phyloP scores from a whole-genome alignment of 2,888 invertebrate species.

The Scrobipalpa costella region DNA sequence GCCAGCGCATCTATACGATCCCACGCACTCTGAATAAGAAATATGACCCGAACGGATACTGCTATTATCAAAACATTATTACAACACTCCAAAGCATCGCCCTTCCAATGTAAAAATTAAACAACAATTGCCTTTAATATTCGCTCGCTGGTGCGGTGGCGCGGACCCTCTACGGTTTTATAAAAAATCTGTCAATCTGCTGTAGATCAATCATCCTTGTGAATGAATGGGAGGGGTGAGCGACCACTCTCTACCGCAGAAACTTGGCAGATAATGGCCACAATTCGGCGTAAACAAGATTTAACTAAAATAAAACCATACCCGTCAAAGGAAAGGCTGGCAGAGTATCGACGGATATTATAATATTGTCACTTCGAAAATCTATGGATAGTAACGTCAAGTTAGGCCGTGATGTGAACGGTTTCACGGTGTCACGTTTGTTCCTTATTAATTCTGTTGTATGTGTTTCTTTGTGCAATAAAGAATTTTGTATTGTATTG shows the following conservation, averaged over 20 bases:
- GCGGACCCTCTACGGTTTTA: slow-evolving; percentile 69
- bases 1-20: slow-evolving; percentile 44
- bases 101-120: slow-evolving; percentile 79
- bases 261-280: slow-evolving; percentile 74
- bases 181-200: slow-evolving; percentile 80
- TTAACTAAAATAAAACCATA: no score
- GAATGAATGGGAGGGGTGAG: slow-evolving; percentile 73
- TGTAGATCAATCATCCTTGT: slow-evolving; percentile 78
- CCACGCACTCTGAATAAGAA: slow-evolving; percentile 80
- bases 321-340: no score
- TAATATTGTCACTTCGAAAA: no score
- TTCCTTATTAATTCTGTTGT: no score
- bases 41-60: slow-evolving; percentile 79
- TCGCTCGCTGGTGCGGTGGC: slow-evolving; percentile 69
- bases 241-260: slow-evolving; percentile 64
- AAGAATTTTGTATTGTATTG: no score
- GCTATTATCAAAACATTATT: slow-evolving; percentile 81
- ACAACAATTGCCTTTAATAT: slow-evolving; percentile 82
- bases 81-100: slow-evolving; percentile 78
- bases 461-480: no score
- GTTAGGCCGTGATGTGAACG: no score
- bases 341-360: no score
- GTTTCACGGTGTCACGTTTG: no score
- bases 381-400: no score
- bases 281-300: no score